These are phyloP conservation scores for Palythoa grandis DNA, from an alignment of 92 coral and sea anemone species.

Conservation along the genomic window DNA sequence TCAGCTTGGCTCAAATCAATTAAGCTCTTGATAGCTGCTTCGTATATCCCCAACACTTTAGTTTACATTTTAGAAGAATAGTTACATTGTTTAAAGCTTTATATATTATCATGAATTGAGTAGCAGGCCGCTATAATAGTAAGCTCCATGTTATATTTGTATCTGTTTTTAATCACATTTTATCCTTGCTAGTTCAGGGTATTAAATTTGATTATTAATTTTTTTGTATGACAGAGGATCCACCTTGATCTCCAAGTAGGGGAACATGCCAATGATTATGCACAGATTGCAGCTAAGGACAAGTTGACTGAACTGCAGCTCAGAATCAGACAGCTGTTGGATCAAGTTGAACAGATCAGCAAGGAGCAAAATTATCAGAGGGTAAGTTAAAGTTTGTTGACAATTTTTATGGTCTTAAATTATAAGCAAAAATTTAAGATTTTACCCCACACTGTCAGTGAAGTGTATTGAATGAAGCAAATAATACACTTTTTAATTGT, in stretches of 20 bases:
- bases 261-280: constrained; percentile 97
- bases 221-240: constrained; percentile 73
- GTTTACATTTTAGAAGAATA: no score
- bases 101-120: no score
- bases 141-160: no score
- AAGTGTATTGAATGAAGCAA: background rate
- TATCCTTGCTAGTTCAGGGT: background rate
- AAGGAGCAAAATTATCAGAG: constrained; percentile 98
- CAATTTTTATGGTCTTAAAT: constrained; percentile 81
- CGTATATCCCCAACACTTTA: no score
- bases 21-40: no score
- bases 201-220: background rate
- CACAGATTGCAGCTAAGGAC: constrained; percentile 98
- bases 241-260: constrained; percentile 98
- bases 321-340: constrained; percentile 90
- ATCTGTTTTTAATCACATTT: no score
- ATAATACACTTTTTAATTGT: no score
- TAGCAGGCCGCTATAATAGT: no score
- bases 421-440: constrained; percentile 83
- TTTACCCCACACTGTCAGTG: constrained; percentile 85
- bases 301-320: constrained; percentile 97
- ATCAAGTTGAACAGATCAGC: constrained; percentile 98
- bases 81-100: no score
- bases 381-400: constrained; percentile 64
- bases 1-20: no score